These are phyloP conservation scores for Spizella passerina DNA, from an alignment of 2,797 vertebrate species.

Conservation along the genomic window DNA sequence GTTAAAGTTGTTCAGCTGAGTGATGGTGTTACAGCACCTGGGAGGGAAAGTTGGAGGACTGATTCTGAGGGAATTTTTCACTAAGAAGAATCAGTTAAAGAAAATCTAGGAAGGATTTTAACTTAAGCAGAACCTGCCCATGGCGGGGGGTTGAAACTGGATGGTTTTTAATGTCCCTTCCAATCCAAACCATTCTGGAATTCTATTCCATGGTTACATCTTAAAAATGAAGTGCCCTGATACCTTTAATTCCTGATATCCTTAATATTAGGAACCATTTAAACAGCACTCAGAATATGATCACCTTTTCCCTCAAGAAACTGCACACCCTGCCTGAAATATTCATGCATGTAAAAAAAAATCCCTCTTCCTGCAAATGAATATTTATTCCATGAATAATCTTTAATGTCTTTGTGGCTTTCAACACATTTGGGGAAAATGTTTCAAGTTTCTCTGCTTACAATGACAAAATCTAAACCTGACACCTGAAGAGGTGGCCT, in stretches of 20 bases:
- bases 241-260: background rate
- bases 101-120: background rate
- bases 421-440: background rate
- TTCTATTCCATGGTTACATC: background rate
- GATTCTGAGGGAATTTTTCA: background rate
- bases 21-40: background rate
- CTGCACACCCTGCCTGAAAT: background rate
- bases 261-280: background rate
- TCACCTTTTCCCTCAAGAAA: background rate
- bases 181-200: background rate
- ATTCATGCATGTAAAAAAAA: background rate
- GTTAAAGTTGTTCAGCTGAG: background rate
- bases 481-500: background rate
- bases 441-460: background rate
- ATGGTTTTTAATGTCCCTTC: background rate
- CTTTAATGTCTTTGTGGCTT: background rate
- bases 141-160: background rate
- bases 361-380: background rate
- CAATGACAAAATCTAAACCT: background rate
- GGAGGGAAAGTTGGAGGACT: background rate
- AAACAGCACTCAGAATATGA: background rate
- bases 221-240: background rate
- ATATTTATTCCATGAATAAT: slow-evolving; percentile 41
- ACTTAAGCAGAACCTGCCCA: background rate
- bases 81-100: background rate